Conservation (phyloP, 2,888 invertebrate genomes). For the Nomada lathburiana region DNA sequence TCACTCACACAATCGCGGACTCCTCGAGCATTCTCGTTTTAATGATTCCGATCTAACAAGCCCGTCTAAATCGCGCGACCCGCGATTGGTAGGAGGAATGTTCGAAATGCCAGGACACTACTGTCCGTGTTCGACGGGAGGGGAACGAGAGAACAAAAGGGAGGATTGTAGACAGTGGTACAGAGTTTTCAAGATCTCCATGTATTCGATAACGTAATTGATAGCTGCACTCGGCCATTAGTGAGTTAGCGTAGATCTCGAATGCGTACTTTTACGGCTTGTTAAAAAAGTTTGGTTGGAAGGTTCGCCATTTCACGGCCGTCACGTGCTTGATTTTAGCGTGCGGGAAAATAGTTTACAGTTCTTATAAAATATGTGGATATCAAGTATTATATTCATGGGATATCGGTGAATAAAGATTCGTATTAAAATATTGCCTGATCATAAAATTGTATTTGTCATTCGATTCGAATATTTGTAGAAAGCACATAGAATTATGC, state of each 20-base stretch:
- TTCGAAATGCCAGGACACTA: slow-evolving; percentile 29
- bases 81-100: not conserved
- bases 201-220: slow-evolving; percentile 20
- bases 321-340: too few relatives aligned
- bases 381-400: too few relatives aligned
- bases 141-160: slow-evolving; percentile 1
- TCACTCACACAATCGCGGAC: slow-evolving; percentile 42
- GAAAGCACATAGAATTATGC: too few relatives aligned
- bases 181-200: not conserved
- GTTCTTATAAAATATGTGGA: too few relatives aligned
- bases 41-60: slow-evolving; percentile 75
- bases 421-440: too few relatives aligned
- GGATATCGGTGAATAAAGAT: too few relatives aligned
- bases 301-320: too few relatives aligned
- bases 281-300: too few relatives aligned
- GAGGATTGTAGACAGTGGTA: not conserved
- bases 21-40: slow-evolving; percentile 69
- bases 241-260: not conserved
- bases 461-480: too few relatives aligned
- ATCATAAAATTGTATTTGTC: too few relatives aligned
- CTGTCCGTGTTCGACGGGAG: slow-evolving; percentile 39
- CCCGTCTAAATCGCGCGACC: slow-evolving; percentile 57
- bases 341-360: too few relatives aligned
- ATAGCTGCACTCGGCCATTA: slow-evolving; percentile 4
- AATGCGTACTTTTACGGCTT: not conserved